A percentile compares a stretch with the other conserved stretches of the same genome.
These are phyloP conservation scores for Peromyscus leucopus DNA, from an alignment of 2,113 vertebrate species.

Conservation along the genomic window DNA sequence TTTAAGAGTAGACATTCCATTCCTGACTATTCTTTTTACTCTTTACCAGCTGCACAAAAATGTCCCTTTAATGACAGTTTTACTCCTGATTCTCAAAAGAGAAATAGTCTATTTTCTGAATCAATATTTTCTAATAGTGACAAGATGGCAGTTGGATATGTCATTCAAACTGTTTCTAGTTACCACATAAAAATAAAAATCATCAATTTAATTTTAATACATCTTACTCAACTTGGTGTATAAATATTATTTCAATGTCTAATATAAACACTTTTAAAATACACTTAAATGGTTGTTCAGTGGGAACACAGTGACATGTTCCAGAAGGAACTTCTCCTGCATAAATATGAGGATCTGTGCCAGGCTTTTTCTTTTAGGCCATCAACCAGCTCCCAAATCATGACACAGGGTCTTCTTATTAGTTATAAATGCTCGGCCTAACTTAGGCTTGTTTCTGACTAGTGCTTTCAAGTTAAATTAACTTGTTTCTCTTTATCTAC, in stretches of 20 bases:
- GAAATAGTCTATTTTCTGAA: conserved; percentile 16
- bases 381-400: no score
- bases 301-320: neutral
- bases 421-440: no score
- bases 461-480: no score
- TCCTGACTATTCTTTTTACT: neutral
- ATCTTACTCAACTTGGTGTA: neutral
- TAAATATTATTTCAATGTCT: neutral
- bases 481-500: no score
- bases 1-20: neutral
- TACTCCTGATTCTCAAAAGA: neutral
- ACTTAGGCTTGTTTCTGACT: no score
- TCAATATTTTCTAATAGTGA: neutral
- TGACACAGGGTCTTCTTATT: no score
- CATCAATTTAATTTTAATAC: neutral
- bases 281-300: neutral
- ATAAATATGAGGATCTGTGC: neutral
- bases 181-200: neutral
- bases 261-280: neutral
- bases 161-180: neutral
- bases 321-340: neutral
- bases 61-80: neutral
- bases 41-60: neutral
- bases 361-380: no score
- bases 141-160: neutral